Conservation (phyloP, 2,797 vertebrate genomes). For the Gymnothorax reevesii region DNA sequence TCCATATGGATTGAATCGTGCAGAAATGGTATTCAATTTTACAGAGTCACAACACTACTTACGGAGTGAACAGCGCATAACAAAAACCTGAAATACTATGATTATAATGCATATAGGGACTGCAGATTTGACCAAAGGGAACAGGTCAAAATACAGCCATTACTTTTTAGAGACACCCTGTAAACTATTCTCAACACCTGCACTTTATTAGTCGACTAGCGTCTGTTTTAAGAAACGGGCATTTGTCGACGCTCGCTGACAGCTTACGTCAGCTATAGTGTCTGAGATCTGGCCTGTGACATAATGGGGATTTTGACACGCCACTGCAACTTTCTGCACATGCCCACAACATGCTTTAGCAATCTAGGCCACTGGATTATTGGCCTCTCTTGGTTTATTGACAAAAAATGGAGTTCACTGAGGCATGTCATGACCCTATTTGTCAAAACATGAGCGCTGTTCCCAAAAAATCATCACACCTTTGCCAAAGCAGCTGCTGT, state of each 20-base stretch:
- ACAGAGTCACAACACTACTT: no score
- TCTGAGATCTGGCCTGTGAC: slow-evolving; percentile 29
- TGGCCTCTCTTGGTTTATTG: background rate
- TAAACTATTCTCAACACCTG: slow-evolving; percentile 18
- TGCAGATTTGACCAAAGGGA: background rate
- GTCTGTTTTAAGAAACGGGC: background rate
- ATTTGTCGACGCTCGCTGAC: slow-evolving; percentile 51
- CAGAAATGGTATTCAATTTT: no score
- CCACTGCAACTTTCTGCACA: slow-evolving; percentile 52
- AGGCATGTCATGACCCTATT: background rate
- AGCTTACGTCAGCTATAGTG: slow-evolving; percentile 41
- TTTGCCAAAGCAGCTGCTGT: slow-evolving; percentile 52
- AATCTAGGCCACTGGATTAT: slow-evolving; percentile 40
- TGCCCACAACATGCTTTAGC: slow-evolving; percentile 55
- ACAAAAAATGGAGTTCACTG: background rate
- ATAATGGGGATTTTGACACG: slow-evolving; percentile 37
- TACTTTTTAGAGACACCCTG: background rate
- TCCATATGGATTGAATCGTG: no score
- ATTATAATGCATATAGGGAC: background rate
- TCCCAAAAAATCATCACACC: slow-evolving; percentile 42
- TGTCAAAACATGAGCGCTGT: background rate
- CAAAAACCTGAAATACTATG: no score
- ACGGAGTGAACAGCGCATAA: no score
- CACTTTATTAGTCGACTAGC: background rate
- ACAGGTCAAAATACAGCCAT: background rate